phyloP scores from a whole-genome alignment of 2,797 vertebrate genomes.

The Thunnus albacares region DNA sequence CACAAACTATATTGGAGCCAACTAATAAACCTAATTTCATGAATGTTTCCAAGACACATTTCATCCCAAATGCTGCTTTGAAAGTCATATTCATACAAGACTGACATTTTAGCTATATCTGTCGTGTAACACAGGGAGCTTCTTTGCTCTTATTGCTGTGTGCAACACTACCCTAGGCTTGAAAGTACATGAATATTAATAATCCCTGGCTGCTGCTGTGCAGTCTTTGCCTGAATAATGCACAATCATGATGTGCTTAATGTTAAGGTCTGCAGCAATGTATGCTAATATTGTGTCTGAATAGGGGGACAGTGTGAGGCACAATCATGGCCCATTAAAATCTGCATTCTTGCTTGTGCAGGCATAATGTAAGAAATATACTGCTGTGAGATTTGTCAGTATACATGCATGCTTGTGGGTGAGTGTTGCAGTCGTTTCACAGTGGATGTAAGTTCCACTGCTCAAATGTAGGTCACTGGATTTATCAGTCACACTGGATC shows the following conservation, averaged over 20 bases:
- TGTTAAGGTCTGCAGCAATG: slow-evolving; percentile 30
- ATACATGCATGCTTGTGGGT: background rate
- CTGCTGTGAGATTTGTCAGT: slow-evolving; percentile 7
- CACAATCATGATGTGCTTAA: slow-evolving; percentile 52
- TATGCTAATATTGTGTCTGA: slow-evolving; percentile 13
- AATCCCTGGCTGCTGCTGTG: slow-evolving; percentile 40
- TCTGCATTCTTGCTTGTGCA: background rate
- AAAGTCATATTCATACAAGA: background rate
- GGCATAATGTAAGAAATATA: background rate
- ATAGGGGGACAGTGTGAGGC: background rate
- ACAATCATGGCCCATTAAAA: slow-evolving; percentile 17
- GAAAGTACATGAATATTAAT: slow-evolving; percentile 65
- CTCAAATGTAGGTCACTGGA: slow-evolving; percentile 74
- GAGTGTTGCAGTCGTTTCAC: slow-evolving; percentile 29
- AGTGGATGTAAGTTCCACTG: slow-evolving; percentile 31
- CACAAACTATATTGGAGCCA: background rate
- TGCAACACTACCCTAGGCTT: slow-evolving; percentile 28
- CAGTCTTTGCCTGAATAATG: slow-evolving; percentile 70
- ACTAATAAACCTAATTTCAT: background rate
- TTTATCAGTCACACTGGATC: slow-evolving; percentile 47
- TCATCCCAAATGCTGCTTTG: background rate
- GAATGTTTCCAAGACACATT: background rate
- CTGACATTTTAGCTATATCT: background rate
- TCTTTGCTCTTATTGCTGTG: slow-evolving; percentile 38
- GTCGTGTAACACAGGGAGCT: slow-evolving; percentile 9